These are phyloP conservation scores for Aleiodes alternator DNA, from an alignment of 2,888 invertebrate species.

Conservation along the genomic window DNA sequence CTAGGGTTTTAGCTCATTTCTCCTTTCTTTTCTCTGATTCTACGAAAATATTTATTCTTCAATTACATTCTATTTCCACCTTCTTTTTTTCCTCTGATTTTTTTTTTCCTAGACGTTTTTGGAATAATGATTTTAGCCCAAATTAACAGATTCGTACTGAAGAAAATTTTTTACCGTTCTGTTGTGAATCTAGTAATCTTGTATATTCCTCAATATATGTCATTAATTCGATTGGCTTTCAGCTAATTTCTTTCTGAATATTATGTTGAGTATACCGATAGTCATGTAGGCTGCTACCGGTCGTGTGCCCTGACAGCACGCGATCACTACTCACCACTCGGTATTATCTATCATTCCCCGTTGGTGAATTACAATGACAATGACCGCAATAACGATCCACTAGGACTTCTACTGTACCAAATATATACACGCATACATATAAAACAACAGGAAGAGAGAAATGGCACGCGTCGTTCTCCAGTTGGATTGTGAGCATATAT, in stretches of 20 bases:
- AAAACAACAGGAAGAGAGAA: conserved; percentile 50
- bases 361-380: conserved; percentile 62
- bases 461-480: conserved; percentile 57
- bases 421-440: not conserved
- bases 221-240: not conserved
- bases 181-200: no score
- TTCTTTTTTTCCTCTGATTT: not conserved
- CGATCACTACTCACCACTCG: conserved; percentile 50
- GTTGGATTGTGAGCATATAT: conserved; percentile 58
- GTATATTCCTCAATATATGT: not conserved
- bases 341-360: conserved; percentile 65
- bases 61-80: conserved; percentile 50
- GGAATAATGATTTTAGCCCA: not conserved
- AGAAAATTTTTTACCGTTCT: no score
- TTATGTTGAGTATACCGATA: conserved; percentile 7
- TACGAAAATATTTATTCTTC: conserved; percentile 57
- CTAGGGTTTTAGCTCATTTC: conserved; percentile 33
- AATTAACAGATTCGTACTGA: no score
- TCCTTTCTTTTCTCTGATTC: conserved; percentile 48
- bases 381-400: conserved; percentile 67
- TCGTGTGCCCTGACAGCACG: conserved; percentile 61
- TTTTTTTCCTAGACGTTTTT: not conserved
- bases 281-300: conserved; percentile 53
- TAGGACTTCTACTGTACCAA: conserved; percentile 36
- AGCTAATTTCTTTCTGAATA: conserved; percentile 2